These are phyloP conservation scores for Ganaspis sp. DNA, from an alignment of 1,140 invertebrate genomes.

Conservation along the genomic window DNA sequence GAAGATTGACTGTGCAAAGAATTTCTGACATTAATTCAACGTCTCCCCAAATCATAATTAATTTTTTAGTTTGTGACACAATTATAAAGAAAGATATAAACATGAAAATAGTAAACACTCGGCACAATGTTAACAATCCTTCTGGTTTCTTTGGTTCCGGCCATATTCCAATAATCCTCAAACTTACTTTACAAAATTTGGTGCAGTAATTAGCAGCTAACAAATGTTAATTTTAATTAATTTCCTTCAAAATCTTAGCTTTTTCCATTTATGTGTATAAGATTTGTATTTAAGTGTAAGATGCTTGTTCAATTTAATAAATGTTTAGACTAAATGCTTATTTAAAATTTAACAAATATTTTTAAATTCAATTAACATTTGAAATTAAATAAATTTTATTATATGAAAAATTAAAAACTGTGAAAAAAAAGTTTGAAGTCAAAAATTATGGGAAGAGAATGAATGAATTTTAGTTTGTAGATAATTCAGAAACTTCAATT, in stretches of 20 bases:
- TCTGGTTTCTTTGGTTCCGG: not conserved
- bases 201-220: not conserved
- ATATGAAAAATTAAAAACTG: no score
- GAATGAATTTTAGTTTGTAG: no score
- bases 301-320: no score
- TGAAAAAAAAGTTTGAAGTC: no score
- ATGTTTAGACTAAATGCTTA: no score
- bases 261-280: no score
- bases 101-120: not conserved
- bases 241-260: not conserved
- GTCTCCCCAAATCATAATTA: constrained; percentile 3
- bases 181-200: not conserved
- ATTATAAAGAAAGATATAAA: constrained; percentile 28
- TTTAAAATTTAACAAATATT: no score
- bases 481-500: no score
- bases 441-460: no score
- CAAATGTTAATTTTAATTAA: not conserved
- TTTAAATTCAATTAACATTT: no score
- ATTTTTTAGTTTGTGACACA: constrained; percentile 30
- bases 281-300: no score
- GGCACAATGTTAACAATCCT: not conserved
- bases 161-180: constrained; percentile 40
- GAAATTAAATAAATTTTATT: no score
- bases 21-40: constrained; percentile 29
- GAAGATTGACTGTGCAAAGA: constrained; percentile 26